These are phyloP conservation scores for Resseliella maxima DNA, from an alignment of 2,888 invertebrate species.

Conservation along the genomic window DNA sequence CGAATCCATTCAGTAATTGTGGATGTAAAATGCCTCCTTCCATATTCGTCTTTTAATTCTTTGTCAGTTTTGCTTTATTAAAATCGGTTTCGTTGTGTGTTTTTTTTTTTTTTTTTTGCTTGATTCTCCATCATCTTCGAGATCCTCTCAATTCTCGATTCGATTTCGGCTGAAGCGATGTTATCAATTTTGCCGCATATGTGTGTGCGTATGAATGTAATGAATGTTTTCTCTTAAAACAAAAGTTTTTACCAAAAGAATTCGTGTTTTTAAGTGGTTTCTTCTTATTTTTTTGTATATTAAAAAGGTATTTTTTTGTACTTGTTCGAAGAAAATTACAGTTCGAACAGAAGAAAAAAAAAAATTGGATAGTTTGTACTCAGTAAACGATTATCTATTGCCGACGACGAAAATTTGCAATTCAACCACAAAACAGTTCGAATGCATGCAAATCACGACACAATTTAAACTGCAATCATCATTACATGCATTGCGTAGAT, in stretches of 20 bases:
- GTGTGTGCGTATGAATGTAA: background rate
- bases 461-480: constrained; percentile 45
- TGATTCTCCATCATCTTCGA: background rate
- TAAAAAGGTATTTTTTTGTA: background rate
- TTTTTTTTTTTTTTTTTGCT: background rate
- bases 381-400: constrained; percentile 25
- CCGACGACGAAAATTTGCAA: background rate
- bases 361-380: background rate
- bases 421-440: background rate
- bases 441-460: constrained; percentile 45
- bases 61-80: constrained; percentile 3
- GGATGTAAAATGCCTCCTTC: background rate
- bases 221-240: background rate
- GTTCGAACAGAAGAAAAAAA: too few species aligned
- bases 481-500: constrained; percentile 6
- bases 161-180: background rate
- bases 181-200: background rate
- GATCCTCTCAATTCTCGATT: background rate
- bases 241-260: constrained; percentile 17
- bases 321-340: background rate
- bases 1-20: constrained; percentile 39
- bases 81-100: constrained; percentile 8
- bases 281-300: background rate
- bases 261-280: constrained; percentile 28
- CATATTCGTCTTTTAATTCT: background rate